Base-by-base conservation (phyloP, 2,888 invertebrate species). In the Callimorpha dominula region DNA sequence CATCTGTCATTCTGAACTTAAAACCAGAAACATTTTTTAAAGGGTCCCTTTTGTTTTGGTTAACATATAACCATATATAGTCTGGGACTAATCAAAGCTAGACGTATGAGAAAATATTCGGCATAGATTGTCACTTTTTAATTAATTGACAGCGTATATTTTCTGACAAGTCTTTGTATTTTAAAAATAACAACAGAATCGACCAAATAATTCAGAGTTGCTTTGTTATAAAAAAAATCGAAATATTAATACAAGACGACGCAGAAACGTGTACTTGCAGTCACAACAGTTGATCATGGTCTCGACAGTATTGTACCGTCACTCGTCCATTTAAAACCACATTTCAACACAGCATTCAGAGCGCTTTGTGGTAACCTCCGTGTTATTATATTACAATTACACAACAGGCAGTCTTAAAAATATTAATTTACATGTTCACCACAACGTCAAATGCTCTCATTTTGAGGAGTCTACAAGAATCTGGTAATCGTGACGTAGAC, bases 371-470 rank as follows among this genome's bases (percentile, higher is more conserved):
- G 20, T 8, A 14, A 14, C 31, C 31, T 60, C 43, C 54, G 42
- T 68, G 67, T 54, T 65, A 65, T 65, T 65, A 65, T 65, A 65
- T 65, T 50, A 65, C 11, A 9, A 60, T 68, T 60, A 68, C 31
- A 60, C 43, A 68, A 60, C 46, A 60, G 57, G 54, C 68, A 68
- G 68, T 68, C 68, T 68, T 68, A 57, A 65, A 31, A 60, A 46
- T 52, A 63, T 63, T 67, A 31, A 31, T 49, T 49, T 60, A 31
- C 20, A 68, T 49, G 11, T 60, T 60, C 60, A 68, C 46, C 60
- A 31, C 68, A 60, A 68, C 43, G 46, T 65, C 65, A 46, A 65
- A 49, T 5, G 14, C n/a, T 15, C 57, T 60, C 57, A 46, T 46
- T 43, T 57, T 60, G 60, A 68, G 68, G 9, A 31, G 8, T 46